Evolutionary conservation across 2,113 vertebrate species (phyloP), one percentile per base, ranked within the genome.

Genomic region (Lamprologus speciosus): DNA sequence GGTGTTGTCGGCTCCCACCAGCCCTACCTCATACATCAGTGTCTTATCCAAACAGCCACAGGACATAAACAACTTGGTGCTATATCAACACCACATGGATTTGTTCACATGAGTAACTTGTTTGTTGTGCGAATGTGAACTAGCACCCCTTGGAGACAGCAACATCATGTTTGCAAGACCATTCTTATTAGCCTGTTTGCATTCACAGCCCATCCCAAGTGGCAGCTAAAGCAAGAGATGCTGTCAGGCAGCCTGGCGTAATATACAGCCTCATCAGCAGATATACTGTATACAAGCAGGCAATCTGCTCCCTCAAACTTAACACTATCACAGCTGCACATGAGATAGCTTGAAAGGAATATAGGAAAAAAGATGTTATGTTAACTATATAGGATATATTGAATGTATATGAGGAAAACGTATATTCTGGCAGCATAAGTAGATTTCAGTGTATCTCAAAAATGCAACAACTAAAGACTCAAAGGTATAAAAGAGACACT

Each of bases 121-220:
- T 87, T 94, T 91, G 89, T 90, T 88, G 88, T 91, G 94, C 28
- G 80, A 93, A 70, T 85, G 86, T 85, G 90, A 90, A 88, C 85
- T 68, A 75, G 87, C 65, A 68, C 80, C 81, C 93, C 89, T 90
- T 35, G 5, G 92, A 93, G 92, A 93, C 90, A 68, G 89, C 87
- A 82, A 85, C 85, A 90, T 94, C 88, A 81, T 91, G 93, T 93
- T 90, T 87, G 90, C 87, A 35, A 90, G 91, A 89, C 83, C 86
- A 65, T 93, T 84, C 85, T 93, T 94, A 93, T 95, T 93, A 95
- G 92, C 92, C 93, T 95, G 92, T 95, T 94, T 94, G 88, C 91
- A 93, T 95, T 93, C 93, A 93, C 89, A 85, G 89, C 65, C 54
- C 68, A 75, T 95, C 94, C 90, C 95, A 88, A 89, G 93, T 87